These are phyloP conservation scores for Scaptodrosophila lebanonensis DNA, from an alignment of 1,140 invertebrate genomes.

Conservation along the genomic window DNA sequence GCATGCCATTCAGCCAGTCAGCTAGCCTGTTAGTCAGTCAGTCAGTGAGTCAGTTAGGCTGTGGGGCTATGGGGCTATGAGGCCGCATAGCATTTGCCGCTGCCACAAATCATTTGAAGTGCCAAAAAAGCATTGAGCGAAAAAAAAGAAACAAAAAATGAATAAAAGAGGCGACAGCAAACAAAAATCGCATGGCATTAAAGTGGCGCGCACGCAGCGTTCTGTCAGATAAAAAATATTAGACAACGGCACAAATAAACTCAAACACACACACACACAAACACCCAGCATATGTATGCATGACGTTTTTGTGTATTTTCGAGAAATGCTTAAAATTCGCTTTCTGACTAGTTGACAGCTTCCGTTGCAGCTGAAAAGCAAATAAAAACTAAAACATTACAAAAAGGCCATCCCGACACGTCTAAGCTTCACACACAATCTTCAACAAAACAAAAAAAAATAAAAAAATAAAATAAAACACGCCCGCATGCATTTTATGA, in stretches of 20 bases:
- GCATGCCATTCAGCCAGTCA: constrained; percentile 22
- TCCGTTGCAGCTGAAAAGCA: constrained; percentile 20
- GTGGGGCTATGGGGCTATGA: constrained; percentile 26
- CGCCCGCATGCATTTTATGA: too few relatives aligned
- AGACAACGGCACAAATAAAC: constrained; percentile 5
- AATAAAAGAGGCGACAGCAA: constrained; percentile 13
- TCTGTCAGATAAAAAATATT: constrained; percentile 23
- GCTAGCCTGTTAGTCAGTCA: constrained; percentile 15
- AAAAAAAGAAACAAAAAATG: constrained; percentile 24
- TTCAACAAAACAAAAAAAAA: too few relatives aligned
- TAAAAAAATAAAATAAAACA: too few relatives aligned
- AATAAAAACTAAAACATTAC: background rate
- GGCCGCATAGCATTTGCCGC: constrained; percentile 50
- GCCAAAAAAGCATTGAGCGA: constrained; percentile 34
- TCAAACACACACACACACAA: background rate
- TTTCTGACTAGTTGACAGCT: constrained; percentile 20
- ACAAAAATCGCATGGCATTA: constrained; percentile 35
- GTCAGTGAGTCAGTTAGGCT: constrained; percentile 9
- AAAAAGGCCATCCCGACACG: too few relatives aligned
- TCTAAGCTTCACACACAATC: too few relatives aligned
- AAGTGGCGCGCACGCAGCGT: constrained; percentile 40
- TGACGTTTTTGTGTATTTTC: constrained; percentile 13
- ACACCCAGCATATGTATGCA: constrained; percentile 1
- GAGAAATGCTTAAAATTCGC: too few relatives aligned
- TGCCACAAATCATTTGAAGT: constrained; percentile 72